These are phyloP conservation scores for Archocentrus centrarchus DNA, from an alignment of 2,113 vertebrate species.

Conservation along the genomic window DNA sequence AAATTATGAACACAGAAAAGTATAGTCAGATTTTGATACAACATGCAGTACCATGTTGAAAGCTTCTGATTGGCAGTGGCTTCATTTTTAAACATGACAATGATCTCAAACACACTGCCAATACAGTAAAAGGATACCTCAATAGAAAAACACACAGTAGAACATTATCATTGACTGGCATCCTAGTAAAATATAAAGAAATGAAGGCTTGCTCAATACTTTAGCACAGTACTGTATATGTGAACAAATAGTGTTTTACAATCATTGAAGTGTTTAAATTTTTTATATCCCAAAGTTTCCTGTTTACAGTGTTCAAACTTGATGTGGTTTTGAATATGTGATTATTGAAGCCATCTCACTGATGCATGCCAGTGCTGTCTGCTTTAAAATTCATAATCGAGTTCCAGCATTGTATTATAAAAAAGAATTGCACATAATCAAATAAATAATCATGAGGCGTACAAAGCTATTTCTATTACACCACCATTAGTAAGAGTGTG, in stretches of 20 bases:
- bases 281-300: neutral
- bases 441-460: conserved; percentile 51
- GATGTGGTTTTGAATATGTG: conserved; percentile 2
- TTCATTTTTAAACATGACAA: neutral
- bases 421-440: conserved; percentile 39
- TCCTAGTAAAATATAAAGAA: neutral
- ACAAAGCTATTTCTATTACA: conserved; percentile 54
- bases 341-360: conserved; percentile 11
- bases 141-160: neutral
- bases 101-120: neutral
- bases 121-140: neutral
- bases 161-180: neutral
- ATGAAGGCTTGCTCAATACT: neutral
- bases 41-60: neutral
- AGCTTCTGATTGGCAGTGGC: neutral
- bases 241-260: neutral
- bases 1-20: neutral
- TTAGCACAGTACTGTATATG: neutral
- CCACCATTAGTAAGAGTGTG: conserved; percentile 45
- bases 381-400: conserved; percentile 17
- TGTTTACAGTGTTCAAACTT: neutral
- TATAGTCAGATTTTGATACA: neutral
- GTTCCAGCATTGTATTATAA: conserved; percentile 22
- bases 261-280: neutral
- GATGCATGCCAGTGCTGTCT: neutral